These are phyloP conservation scores for Oreochromis grahami DNA, from an alignment of 2,797 vertebrate genomes.

Conservation along the genomic window DNA sequence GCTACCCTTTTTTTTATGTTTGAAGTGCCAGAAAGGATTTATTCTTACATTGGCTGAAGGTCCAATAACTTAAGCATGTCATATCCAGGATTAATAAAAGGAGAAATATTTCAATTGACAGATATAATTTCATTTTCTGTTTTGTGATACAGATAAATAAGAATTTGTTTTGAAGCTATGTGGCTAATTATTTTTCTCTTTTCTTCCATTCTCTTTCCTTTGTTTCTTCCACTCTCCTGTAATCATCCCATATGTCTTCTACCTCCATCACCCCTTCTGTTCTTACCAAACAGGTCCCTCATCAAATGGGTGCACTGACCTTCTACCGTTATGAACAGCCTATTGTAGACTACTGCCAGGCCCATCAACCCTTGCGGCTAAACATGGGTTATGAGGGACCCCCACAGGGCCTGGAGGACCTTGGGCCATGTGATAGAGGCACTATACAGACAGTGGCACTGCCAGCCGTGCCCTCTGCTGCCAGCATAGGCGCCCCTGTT, in stretches of 20 bases:
- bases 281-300: constrained; percentile 81
- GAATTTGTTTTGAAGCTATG: neutral
- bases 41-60: neutral
- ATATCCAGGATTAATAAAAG: neutral
- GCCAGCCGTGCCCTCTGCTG: constrained; percentile 70
- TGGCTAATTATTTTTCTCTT: constrained; percentile 2
- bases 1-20: neutral
- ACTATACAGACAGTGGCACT: constrained; percentile 79
- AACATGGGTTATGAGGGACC: constrained; percentile 90
- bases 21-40: neutral
- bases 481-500: constrained; percentile 47
- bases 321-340: constrained; percentile 96
- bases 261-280: neutral
- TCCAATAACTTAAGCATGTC: neutral
- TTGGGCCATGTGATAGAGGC: constrained; percentile 72
- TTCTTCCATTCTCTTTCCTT: neutral
- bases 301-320: constrained; percentile 92
- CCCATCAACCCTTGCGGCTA: constrained; percentile 91
- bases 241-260: neutral
- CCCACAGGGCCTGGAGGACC: constrained; percentile 74
- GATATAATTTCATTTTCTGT: neutral
- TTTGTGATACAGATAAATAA: neutral
- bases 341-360: constrained; percentile 94
- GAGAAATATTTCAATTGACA: neutral
- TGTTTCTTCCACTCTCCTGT: neutral